Evolutionary conservation across 2,888 invertebrate species (phyloP).

Genomic region (Allolobophora icterica): DNA sequence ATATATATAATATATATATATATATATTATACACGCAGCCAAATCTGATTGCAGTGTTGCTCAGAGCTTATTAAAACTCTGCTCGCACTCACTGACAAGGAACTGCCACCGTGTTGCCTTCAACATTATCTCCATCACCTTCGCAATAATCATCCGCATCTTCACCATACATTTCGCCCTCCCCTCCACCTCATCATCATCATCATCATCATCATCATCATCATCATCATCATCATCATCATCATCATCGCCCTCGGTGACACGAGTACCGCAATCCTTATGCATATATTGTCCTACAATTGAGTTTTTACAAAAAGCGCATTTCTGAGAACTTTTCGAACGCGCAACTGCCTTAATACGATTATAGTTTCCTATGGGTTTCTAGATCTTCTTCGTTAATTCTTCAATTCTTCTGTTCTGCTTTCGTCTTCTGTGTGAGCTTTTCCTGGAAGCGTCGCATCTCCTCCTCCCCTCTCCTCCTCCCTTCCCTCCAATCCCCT

Average conservation of each 20-base stretch:
- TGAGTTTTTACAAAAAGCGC: neutral
- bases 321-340: neutral
- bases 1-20: too few species aligned
- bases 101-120: too few species aligned
- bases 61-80: too few species aligned
- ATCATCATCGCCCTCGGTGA: constrained; percentile 31
- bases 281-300: too few species aligned
- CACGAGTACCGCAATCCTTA: too few species aligned
- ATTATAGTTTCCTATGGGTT: neutral
- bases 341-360: neutral
- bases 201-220: constrained; percentile 36
- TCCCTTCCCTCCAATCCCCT: neutral
- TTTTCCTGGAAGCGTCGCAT: neutral
- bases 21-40: too few species aligned
- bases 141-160: neutral
- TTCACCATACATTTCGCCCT: neutral
- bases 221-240: constrained; percentile 36
- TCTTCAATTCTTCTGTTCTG: neutral
- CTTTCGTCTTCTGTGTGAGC: neutral
- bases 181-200: constrained; percentile 22
- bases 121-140: too few species aligned
- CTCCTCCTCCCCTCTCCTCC: neutral
- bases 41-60: too few species aligned
- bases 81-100: too few species aligned
- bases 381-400: neutral